phyloP scores from a whole-genome alignment of 1,140 invertebrate genomes.

The Streblospio benedicti region DNA sequence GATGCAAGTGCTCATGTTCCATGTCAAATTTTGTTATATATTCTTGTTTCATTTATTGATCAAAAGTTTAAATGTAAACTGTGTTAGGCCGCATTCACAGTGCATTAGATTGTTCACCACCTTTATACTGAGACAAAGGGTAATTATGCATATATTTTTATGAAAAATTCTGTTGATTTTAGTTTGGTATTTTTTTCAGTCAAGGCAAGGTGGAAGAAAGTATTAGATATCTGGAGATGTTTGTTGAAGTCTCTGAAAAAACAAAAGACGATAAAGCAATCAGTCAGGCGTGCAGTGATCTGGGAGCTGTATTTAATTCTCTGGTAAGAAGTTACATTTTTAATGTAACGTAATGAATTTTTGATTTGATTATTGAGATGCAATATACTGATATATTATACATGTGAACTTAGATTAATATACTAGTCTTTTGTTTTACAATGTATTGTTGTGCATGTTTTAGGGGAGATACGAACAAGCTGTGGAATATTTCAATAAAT shows the following conservation, averaged over 20 bases:
- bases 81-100: too few species aligned
- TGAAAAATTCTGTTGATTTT: too few species aligned
- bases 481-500: constrained; percentile 43
- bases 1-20: too few species aligned
- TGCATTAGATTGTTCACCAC: too few species aligned
- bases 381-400: neutral
- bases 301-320: constrained; percentile 41
- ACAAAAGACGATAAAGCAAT: constrained; percentile 37
- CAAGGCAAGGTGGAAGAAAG: constrained; percentile 39
- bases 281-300: constrained; percentile 42
- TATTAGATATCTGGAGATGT: constrained; percentile 40
- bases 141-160: too few species aligned
- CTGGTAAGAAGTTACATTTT: constrained; percentile 30
- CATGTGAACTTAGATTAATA: neutral
- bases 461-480: constrained; percentile 44
- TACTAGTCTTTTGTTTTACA: neutral
- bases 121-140: too few species aligned
- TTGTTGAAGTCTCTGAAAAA: constrained; percentile 41
- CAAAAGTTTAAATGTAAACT: too few species aligned
- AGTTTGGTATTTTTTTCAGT: constrained; percentile 22
- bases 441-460: neutral
- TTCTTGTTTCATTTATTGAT: too few species aligned
- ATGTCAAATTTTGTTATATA: too few species aligned
- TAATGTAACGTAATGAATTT: neutral
- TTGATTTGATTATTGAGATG: neutral